Base-by-base conservation (phyloP, 1,140 invertebrate genomes). In the Colletes gigas region DNA sequence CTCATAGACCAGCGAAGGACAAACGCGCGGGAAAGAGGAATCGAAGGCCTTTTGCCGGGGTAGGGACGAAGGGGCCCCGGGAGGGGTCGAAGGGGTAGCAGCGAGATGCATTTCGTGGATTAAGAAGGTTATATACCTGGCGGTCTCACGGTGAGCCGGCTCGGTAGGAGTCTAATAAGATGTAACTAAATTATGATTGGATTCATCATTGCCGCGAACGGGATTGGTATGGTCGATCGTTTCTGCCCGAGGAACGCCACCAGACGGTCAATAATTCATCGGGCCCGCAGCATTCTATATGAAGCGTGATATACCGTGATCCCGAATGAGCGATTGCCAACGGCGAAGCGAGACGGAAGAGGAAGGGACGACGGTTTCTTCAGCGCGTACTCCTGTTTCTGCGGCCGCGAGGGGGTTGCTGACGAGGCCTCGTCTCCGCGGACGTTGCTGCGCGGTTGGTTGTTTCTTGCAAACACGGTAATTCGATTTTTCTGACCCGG, bases 161-260 rank as follows among this genome's bases (percentile, higher is more conserved):
- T 88, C 90, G 89, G 91, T 92, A 92, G 91, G 91, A 92, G 91
- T 92, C 91, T 92, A 92, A 92, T 92, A 92, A 92, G 91, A 92
- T 92, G 91, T 92, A 92, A 92, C 92, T 92, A 92, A 92, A 92
- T 92, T 92, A 92, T 92, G 92, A 92, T 92, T 92, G 92, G 92
- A 92, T 92, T 92, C 91, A 92, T 92, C 92, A 92, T 92, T 92
- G 91, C 89, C 89, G 90, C 85, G 78, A 89, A 90, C 88, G 82
- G 91, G 83, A 88, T 85, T 92, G 86, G 80, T 91, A 92, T 92
- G 90, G 92, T 87, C 91, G 86, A 91, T 91, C 86, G 88, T 83
- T 78, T 84, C 78, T 83, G 81, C 76, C 72, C 65, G 79, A 41
- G 73, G 83, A 85, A 79, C 54, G 67, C 65, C 67, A 67, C 67